Percentiles rank a stretch among this genome's conserved stretches.
These are phyloP conservation scores for Rousettus leschenaultii DNA, from an alignment of 2,113 vertebrate species.

Conservation along the genomic window DNA sequence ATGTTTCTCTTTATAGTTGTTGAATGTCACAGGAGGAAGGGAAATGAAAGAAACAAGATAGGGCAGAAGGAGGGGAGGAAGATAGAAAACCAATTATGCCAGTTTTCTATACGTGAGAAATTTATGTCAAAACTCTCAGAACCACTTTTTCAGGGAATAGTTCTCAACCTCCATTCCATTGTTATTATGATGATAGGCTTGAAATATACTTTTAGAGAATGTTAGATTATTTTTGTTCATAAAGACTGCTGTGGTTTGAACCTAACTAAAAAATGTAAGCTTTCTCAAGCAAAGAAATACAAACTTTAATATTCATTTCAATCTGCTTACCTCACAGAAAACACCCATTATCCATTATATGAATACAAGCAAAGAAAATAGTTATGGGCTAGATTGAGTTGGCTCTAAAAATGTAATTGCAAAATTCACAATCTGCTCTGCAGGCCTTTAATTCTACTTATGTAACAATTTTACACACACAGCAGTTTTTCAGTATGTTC, in stretches of 20 bases:
- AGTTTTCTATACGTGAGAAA: not conserved
- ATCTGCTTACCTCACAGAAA: conserved; percentile 55
- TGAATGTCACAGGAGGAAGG: not conserved
- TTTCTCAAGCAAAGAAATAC: conserved; percentile 61
- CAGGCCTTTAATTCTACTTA: conserved; percentile 1
- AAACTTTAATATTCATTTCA: conserved; percentile 69
- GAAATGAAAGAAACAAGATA: not conserved
- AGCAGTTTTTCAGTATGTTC: conserved; percentile 56
- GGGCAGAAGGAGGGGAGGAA: not conserved
- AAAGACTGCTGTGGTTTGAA: conserved; percentile 42
- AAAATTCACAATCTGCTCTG: conserved; percentile 61
- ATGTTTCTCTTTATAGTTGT: conserved; percentile 20
- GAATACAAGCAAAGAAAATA: conserved; percentile 56
- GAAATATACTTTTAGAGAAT: conserved; percentile 45
- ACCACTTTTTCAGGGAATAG: not conserved
- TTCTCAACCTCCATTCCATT: conserved; percentile 16
- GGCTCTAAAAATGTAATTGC: conserved; percentile 52
- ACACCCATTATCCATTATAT: conserved; percentile 40
- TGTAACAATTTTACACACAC: conserved; percentile 31
- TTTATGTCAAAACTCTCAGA: conserved; percentile 41
- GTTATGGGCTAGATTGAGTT: conserved; percentile 22
- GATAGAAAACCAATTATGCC: not conserved
- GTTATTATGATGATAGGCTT: conserved; percentile 40
- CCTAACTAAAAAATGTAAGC: conserved; percentile 16
- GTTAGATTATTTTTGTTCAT: conserved; percentile 39